Evolutionary conservation across 2,888 invertebrate genomes (phyloP).

Genomic region (Serrognathus titanus): DNA sequence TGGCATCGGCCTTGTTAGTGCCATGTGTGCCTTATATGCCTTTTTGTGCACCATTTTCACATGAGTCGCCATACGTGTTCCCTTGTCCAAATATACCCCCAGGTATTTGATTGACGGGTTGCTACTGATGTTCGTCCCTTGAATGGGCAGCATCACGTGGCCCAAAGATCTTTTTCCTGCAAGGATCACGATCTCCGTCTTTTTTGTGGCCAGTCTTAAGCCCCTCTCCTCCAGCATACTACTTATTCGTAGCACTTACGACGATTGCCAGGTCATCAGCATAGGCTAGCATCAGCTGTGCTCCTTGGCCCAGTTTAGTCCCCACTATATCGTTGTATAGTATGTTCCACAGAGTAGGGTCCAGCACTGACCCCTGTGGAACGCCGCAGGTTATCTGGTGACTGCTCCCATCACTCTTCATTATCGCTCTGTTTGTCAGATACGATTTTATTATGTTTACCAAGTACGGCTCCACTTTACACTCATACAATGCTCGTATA

Average conservation of each 20-base stretch:
- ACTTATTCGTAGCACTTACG: neutral
- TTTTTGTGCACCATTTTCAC: neutral
- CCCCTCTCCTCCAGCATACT: slow-evolving; percentile 5
- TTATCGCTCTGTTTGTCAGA: neutral
- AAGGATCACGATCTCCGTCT: slow-evolving; percentile 14
- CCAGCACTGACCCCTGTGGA: neutral
- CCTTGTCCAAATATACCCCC: neutral
- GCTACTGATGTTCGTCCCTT: neutral
- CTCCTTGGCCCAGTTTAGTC: neutral
- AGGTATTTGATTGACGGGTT: neutral
- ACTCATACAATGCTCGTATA: neutral
- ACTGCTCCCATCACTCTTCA: neutral
- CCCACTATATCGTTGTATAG: neutral
- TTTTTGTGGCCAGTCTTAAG: slow-evolving; percentile 5
- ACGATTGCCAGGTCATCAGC: neutral
- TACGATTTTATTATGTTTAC: neutral
- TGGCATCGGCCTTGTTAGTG: neutral
- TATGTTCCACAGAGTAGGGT: neutral
- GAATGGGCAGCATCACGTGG: neutral
- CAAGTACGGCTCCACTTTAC: neutral
- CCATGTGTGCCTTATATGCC: neutral
- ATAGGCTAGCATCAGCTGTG: neutral
- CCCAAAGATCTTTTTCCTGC: neutral
- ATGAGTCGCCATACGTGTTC: neutral
- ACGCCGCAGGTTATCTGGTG: neutral